Evolutionary conservation across 2,888 invertebrate genomes (phyloP).

Genomic region (Diploptera punctata): DNA sequence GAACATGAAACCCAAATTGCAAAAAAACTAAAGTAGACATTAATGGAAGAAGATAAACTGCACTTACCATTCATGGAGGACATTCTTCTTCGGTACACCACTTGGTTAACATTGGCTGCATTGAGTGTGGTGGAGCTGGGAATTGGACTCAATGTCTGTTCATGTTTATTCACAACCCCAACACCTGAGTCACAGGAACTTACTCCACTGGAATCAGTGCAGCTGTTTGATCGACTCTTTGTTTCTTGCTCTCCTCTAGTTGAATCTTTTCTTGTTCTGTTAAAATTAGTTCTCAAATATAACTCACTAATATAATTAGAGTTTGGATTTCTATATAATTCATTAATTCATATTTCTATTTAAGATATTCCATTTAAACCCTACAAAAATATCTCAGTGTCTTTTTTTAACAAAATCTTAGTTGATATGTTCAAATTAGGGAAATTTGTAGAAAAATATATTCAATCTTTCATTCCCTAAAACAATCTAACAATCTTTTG

Average conservation of each 20-base stretch:
- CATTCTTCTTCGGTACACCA: neutral
- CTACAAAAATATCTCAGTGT: neutral
- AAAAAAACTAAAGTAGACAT: too few species aligned
- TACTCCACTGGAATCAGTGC: conserved; percentile 81
- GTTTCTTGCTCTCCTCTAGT: conserved; percentile 41
- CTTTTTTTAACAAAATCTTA: neutral
- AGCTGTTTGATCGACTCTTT: conserved; percentile 60
- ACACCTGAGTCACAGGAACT: conserved; percentile 79
- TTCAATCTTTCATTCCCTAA: too few species aligned
- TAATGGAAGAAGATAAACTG: conserved; percentile 12
- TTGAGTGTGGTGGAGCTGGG: conserved; percentile 73
- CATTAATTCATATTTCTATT: neutral
- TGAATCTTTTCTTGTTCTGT: conserved; percentile 8
- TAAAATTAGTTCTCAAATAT: too few species aligned
- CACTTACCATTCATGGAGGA: conserved; percentile 64
- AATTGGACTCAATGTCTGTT: conserved; percentile 83
- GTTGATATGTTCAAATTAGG: too few species aligned
- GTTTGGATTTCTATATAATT: too few species aligned
- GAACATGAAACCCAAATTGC: too few species aligned
- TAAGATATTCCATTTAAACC: neutral
- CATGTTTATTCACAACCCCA: conserved; percentile 46
- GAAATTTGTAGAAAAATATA: too few species aligned
- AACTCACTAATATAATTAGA: too few species aligned
- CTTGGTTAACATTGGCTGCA: conserved; percentile 44
- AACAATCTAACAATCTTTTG: too few species aligned